A percentile compares a stretch with the other conserved stretches of the same genome.
phyloP scores from a whole-genome alignment of 1,140 invertebrate genomes.

The Sycophaga agraensis region DNA sequence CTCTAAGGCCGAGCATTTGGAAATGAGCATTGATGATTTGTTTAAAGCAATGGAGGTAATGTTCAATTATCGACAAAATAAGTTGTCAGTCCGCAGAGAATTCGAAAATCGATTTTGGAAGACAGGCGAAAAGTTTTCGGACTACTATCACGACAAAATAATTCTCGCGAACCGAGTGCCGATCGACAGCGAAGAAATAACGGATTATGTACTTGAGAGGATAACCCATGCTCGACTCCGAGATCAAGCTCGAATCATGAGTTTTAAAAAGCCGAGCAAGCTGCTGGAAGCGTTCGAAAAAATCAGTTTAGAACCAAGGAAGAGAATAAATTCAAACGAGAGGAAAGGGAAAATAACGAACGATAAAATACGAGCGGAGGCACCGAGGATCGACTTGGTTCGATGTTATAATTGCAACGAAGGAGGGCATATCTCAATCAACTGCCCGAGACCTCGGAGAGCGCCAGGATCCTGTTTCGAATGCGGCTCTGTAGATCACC shows the following conservation, averaged over 20 bases:
- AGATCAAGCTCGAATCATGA: slow-evolving; percentile 15
- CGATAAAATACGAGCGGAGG: not conserved
- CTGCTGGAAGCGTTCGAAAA: slow-evolving; percentile 21
- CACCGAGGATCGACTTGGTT: too few species aligned
- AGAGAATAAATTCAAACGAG: not conserved
- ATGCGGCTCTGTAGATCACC: slow-evolving; percentile 4
- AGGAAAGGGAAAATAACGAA: not conserved
- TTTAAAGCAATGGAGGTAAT: not conserved
- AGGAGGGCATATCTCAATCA: not conserved
- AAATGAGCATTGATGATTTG: not conserved
- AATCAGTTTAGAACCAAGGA: not conserved
- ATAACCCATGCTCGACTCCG: slow-evolving; percentile 14
- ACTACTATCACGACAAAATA: slow-evolving; percentile 28
- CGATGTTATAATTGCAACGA: not conserved
- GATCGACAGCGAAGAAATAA: slow-evolving; percentile 14
- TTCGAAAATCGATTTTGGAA: slow-evolving; percentile 22
- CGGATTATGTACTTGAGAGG: slow-evolving; percentile 26
- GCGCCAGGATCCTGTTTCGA: not conserved
- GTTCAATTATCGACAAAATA: slow-evolving; percentile 11
- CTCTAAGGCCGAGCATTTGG: slow-evolving; percentile 18
- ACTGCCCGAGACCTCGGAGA: not conserved
- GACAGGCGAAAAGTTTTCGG: not conserved
- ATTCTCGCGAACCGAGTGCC: slow-evolving; percentile 20
- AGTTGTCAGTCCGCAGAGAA: not conserved
- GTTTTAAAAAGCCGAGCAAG: not conserved